Evolutionary conservation across 2,113 vertebrate genomes (phyloP), one percentile per base, ranked within the genome.

Genomic region (Tenebrosternarchus preto): DNA sequence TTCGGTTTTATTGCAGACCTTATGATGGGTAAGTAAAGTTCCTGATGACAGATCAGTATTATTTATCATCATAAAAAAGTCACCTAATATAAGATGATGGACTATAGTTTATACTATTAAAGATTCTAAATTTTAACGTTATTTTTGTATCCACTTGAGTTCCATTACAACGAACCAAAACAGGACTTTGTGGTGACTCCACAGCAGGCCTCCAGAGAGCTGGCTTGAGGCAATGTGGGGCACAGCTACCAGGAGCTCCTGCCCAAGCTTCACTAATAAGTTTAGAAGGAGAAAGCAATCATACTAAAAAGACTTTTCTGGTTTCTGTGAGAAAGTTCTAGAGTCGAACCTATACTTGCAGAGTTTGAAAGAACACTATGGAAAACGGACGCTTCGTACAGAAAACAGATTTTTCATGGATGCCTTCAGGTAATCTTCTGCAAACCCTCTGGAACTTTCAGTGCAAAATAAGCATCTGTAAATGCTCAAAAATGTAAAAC

Each of bases 1-100:
- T 73, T 29, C 60, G 3, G 7, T 43, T 69, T 81, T 31, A 59
- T 66, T 66, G 31, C 27, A 33, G 63, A 29, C 29, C 61, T 64
- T 5, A 29, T 17, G 25, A 29, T 29, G 25, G 59, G 9, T 9
- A 24, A 19, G 53, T 63, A 73, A 73, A 19, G 6, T 11, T 46
- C n/a, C 25, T 27, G 2, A 24, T 66, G 22, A 11, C 24, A 72
- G n/a, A n/a, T 15, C n/a, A 76, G 50, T 22, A 79, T 25, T 1
- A 19, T 12, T 16, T n/a, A n/a, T n/a, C 55, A 56, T 43, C 2
- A 50, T 50, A 59, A 59, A 22, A 59, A 22, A 8, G 56, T 59
- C 56, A n/a, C 56, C n/a, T 22, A 59, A 22, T n/a, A 22, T n/a
- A 59, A n/a, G 56, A n/a, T 20, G 4, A 1, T 20, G 8, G n/a